These are phyloP conservation scores for Turnix velox DNA, from an alignment of 2,113 vertebrate species.

Conservation along the genomic window DNA sequence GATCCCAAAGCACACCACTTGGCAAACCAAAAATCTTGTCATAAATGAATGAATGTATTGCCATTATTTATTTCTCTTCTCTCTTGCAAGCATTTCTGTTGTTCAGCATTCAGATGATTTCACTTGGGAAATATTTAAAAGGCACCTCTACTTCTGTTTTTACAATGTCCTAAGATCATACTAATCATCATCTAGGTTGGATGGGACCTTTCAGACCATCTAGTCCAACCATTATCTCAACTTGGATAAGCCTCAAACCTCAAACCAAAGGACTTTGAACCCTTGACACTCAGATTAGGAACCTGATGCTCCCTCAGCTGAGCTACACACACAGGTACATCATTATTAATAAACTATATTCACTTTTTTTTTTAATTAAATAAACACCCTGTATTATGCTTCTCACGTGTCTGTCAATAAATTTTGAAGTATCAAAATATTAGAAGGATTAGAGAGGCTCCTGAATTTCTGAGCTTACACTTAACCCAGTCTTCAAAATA, in stretches of 20 bases:
- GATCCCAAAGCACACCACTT: neutral
- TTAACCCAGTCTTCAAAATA: slow-evolving; percentile 34
- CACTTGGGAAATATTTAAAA: neutral
- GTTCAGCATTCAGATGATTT: neutral
- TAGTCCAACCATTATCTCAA: too few relatives aligned
- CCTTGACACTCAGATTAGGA: too few relatives aligned
- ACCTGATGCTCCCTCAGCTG: too few relatives aligned
- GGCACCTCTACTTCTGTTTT: neutral
- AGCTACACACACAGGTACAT: too few relatives aligned
- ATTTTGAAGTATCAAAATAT: slow-evolving; percentile 33
- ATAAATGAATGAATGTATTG: neutral
- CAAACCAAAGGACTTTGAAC: too few relatives aligned
- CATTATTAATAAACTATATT: neutral
- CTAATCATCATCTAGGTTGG: too few relatives aligned
- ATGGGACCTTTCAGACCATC: too few relatives aligned
- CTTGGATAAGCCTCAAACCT: too few relatives aligned
- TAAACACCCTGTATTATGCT: neutral
- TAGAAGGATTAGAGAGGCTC: neutral
- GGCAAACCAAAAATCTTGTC: neutral
- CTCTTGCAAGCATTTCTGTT: neutral
- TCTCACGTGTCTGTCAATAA: slow-evolving; percentile 13
- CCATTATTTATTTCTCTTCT: neutral
- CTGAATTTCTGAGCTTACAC: slow-evolving; percentile 4
- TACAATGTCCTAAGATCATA: too few relatives aligned
- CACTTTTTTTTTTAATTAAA: neutral